These are phyloP conservation scores for Bradypodion pumilum DNA, from an alignment of 2,797 vertebrate genomes.

Conservation along the genomic window DNA sequence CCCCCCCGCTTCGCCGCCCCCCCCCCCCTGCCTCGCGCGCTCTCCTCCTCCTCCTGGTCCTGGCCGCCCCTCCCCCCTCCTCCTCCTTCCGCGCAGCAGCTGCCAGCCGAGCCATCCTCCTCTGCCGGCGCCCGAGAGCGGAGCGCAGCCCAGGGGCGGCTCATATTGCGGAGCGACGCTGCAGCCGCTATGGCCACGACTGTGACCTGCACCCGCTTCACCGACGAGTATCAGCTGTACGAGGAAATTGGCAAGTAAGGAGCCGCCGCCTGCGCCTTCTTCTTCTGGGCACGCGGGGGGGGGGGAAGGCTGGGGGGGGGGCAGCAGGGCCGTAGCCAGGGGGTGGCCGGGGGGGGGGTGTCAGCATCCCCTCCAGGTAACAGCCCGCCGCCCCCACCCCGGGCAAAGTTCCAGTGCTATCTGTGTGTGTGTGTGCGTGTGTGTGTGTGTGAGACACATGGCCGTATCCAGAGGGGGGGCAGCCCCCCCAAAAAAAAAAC, in stretches of 20 bases:
- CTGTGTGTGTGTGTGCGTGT: too few species aligned
- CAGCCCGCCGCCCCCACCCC: too few species aligned
- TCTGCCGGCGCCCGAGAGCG: slow-evolving; percentile 76
- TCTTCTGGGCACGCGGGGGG: background rate
- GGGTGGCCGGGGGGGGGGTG: too few species aligned
- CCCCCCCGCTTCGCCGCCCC: slow-evolving; percentile 1
- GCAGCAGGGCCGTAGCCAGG: too few species aligned
- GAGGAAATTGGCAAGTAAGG: slow-evolving; percentile 98
- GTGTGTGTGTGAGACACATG: too few species aligned
- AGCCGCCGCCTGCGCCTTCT: slow-evolving; percentile 19
- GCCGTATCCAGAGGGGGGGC: background rate
- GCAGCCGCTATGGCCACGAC: slow-evolving; percentile 89
- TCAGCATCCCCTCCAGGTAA: background rate
- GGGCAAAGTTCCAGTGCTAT: too few species aligned
- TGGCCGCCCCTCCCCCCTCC: slow-evolving; percentile 52
- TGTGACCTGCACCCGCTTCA: slow-evolving; percentile 93
- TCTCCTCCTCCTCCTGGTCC: slow-evolving; percentile 37
- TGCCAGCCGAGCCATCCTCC: too few species aligned
- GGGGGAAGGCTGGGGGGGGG: too few species aligned
- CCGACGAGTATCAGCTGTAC: slow-evolving; percentile 96
- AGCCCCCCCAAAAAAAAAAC: too few species aligned
- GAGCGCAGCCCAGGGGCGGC: slow-evolving; percentile 60
- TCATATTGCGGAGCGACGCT: slow-evolving; percentile 63
- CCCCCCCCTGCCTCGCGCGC: background rate
- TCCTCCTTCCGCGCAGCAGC: slow-evolving; percentile 50